phyloP scores from a whole-genome alignment of 2,797 vertebrate species.

The Anguilla anguilla region DNA sequence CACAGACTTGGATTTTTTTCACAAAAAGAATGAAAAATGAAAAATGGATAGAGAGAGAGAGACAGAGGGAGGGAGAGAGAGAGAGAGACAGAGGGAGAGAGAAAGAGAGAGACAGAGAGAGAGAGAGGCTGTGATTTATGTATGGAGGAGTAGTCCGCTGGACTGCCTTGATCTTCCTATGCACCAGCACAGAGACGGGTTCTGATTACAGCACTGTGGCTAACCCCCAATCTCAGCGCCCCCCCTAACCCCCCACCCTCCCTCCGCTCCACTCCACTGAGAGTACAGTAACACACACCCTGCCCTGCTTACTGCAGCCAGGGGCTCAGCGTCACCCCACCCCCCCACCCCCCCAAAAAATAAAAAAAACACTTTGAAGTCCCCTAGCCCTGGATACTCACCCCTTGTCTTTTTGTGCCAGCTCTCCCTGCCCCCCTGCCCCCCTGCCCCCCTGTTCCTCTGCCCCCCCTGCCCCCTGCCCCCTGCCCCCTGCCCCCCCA shows the following conservation, averaged over 20 bases:
- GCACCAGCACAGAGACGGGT: neutral
- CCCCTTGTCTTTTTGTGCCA: constrained; percentile 51
- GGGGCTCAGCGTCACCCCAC: neutral
- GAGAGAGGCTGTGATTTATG: constrained; percentile 18
- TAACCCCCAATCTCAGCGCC: neutral
- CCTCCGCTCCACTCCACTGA: neutral
- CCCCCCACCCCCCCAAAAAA: neutral
- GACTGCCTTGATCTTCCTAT: constrained; percentile 23
- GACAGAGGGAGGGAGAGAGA: neutral
- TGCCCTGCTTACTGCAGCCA: neutral
- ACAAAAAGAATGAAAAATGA: neutral
- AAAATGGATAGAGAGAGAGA: neutral
- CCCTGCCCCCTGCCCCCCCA: no score
- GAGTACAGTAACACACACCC: constrained; percentile 11
- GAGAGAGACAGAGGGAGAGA: neutral
- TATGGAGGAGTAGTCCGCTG: neutral
- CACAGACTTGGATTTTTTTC: constrained; percentile 18
- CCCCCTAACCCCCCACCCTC: neutral
- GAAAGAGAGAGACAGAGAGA: neutral
- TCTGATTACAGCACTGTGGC: neutral
- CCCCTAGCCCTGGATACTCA: neutral
- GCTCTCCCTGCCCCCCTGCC: neutral
- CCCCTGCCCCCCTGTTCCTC: no score
- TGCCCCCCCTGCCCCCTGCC: no score
- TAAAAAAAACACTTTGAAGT: constrained; percentile 13